Evolutionary conservation across 2,888 invertebrate species (phyloP).

Genomic region (Argyra leucocephala): DNA sequence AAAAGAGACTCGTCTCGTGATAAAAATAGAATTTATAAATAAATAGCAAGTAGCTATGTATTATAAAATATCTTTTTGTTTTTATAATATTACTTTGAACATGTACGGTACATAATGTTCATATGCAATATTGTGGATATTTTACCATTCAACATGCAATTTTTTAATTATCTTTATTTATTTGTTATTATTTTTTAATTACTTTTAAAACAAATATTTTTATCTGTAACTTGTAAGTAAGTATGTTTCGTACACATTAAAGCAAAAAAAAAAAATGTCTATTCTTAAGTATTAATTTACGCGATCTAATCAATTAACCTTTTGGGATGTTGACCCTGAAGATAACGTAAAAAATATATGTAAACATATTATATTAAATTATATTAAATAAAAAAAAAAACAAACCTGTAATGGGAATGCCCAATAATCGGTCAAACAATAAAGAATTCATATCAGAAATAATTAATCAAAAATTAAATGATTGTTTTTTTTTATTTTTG

Average conservation of each 20-base stretch:
- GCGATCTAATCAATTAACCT: slow-evolving; percentile 3
- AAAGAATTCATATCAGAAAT: not conserved
- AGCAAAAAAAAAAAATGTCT: not conserved
- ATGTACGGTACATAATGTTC: too few species aligned
- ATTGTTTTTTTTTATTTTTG: too few species aligned
- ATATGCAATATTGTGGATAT: too few species aligned
- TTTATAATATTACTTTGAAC: too few species aligned
- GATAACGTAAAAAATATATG: not conserved
- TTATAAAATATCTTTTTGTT: too few species aligned
- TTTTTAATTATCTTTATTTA: too few species aligned
- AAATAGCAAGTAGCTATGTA: too few species aligned
- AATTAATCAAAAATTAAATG: not conserved
- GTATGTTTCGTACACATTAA: too few species aligned
- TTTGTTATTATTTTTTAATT: too few species aligned
- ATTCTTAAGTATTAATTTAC: not conserved
- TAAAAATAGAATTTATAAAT: slow-evolving; percentile 6
- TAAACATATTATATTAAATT: not conserved
- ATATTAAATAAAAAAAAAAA: not conserved
- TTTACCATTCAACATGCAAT: too few species aligned
- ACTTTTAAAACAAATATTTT: too few species aligned
- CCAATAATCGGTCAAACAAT: not conserved
- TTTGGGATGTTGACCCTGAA: not conserved
- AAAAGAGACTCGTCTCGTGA: not conserved
- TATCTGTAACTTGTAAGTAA: too few species aligned
- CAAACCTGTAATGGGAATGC: not conserved